Evolutionary conservation across 2,113 vertebrate species (phyloP).

Genomic region (Vulpes vulpes): DNA sequence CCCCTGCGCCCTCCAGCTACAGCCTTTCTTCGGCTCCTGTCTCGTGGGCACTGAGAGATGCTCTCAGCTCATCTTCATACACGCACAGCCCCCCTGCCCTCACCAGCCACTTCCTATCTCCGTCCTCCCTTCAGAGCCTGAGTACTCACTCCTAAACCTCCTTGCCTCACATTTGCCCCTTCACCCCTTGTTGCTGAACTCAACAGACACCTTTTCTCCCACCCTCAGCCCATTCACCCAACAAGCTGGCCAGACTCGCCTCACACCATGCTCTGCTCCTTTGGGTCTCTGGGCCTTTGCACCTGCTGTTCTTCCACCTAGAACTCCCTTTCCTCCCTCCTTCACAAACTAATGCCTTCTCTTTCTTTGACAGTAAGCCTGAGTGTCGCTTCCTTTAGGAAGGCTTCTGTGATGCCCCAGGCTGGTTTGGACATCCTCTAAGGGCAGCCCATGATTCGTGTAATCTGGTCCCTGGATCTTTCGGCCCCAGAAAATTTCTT

Average conservation of each 20-base stretch:
- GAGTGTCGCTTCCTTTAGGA: not conserved
- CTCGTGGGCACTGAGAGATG: not conserved
- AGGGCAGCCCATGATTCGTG: too few species aligned
- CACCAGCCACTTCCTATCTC: not conserved
- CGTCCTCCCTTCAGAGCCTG: not conserved
- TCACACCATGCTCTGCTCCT: not conserved
- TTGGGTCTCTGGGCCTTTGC: not conserved
- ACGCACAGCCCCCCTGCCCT: rapidly evolving
- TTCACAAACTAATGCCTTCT: not conserved
- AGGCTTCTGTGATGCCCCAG: not conserved
- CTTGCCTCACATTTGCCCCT: not conserved
- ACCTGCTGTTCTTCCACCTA: not conserved
- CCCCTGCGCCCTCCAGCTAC: not conserved
- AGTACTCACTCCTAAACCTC: not conserved
- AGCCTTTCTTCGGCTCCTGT: not conserved
- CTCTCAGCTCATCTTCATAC: not conserved
- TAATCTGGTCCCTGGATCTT: not conserved
- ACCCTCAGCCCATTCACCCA: not conserved
- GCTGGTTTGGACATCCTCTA: not conserved
- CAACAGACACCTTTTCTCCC: not conserved
- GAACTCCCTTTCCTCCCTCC: not conserved
- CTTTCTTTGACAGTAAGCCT: not conserved
- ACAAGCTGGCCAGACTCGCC: not conserved
- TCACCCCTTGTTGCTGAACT: not conserved
- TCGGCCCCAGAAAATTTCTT: not conserved